A percentile compares a stretch with the other conserved stretches of the same genome.
These are phyloP conservation scores for Nannospalax galili DNA, from an alignment of 2,113 vertebrate genomes.

Conservation along the genomic window DNA sequence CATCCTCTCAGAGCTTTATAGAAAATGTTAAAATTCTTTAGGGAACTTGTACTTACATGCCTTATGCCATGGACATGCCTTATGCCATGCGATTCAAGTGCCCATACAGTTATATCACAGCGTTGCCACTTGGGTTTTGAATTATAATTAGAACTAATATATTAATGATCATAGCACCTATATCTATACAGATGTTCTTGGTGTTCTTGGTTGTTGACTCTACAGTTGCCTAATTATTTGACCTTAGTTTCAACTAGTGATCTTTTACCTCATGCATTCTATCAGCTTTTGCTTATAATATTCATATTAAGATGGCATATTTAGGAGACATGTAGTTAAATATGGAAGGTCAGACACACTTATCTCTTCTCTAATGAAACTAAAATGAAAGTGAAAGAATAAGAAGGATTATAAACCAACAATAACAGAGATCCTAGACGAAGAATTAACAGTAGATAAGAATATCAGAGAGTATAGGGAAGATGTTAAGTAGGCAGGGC, in stretches of 20 bases:
- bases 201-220: constrained; percentile 47
- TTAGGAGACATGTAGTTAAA: background rate
- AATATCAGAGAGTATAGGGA: background rate
- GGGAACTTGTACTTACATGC: background rate
- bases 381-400: background rate
- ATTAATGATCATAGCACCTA: constrained; percentile 10
- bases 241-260: background rate
- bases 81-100: background rate
- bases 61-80: background rate
- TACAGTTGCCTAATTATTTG: constrained; percentile 38
- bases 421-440: background rate
- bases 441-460: background rate
- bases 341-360: background rate
- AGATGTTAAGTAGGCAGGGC: background rate
- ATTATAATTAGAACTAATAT: constrained; percentile 43
- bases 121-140: constrained; percentile 26
- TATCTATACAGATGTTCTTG: background rate
- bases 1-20: constrained; percentile 55
- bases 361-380: background rate
- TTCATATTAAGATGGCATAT: background rate
- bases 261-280: background rate
- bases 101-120: background rate
- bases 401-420: background rate
- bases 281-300: background rate
- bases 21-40: constrained; percentile 41